These are phyloP conservation scores for Aphelinus certus DNA, from an alignment of 1,140 invertebrate genomes.

Conservation along the genomic window DNA sequence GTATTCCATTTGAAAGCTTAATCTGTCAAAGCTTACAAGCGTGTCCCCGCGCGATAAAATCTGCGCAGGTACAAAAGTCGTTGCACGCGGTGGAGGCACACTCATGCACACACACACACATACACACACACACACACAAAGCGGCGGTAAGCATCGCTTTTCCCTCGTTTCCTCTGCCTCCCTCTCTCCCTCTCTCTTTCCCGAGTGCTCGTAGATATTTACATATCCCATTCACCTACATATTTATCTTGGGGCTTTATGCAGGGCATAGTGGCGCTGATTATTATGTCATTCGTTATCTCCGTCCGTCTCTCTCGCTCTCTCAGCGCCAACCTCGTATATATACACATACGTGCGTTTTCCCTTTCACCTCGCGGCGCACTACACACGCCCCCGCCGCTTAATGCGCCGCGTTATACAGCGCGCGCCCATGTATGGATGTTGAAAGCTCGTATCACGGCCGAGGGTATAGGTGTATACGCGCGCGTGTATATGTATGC, in stretches of 20 bases:
- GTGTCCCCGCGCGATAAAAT: too few relatives aligned
- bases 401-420: background rate
- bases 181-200: background rate
- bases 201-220: conserved; percentile 18
- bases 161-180: background rate
- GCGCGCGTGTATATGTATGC: too few relatives aligned
- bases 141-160: background rate
- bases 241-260: conserved; percentile 30
- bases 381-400: background rate
- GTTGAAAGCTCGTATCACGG: background rate
- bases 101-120: too few relatives aligned
- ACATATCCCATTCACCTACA: conserved; percentile 32
- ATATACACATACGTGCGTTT: conserved; percentile 1
- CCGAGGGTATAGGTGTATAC: too few relatives aligned
- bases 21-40: too few relatives aligned
- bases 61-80: too few relatives aligned
- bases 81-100: too few relatives aligned
- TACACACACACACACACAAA: too few relatives aligned
- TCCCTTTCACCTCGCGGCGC: conserved; percentile 23
- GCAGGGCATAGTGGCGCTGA: background rate
- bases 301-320: background rate
- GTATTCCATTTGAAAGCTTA: too few relatives aligned
- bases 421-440: background rate
- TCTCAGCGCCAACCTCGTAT: background rate
- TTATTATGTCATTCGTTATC: conserved; percentile 35